Evolutionary conservation across 2,113 vertebrate species (phyloP).

Genomic region (Harpagus bidentatus): DNA sequence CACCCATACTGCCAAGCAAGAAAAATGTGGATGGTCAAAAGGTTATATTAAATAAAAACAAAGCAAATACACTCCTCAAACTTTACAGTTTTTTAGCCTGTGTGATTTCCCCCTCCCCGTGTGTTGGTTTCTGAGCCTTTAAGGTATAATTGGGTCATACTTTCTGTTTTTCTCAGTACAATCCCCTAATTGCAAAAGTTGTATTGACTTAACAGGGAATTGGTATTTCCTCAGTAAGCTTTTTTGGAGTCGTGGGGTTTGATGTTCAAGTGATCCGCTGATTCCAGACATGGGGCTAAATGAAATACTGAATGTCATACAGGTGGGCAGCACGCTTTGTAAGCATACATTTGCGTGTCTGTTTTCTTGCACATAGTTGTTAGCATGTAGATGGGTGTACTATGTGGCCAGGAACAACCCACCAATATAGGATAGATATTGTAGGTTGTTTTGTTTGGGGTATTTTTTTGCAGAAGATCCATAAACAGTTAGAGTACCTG

Average conservation of each 20-base stretch:
- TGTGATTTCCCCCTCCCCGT: neutral
- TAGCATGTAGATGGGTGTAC: neutral
- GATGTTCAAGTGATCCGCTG: neutral
- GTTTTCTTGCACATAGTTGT: neutral
- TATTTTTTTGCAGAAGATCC: neutral
- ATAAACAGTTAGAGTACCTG: neutral
- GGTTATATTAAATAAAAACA: neutral
- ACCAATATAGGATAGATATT: neutral
- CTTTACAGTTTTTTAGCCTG: neutral
- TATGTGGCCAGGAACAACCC: neutral
- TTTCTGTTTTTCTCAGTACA: neutral
- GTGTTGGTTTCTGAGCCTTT: neutral
- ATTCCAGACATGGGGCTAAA: neutral
- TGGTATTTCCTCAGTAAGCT: neutral
- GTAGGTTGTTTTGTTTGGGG: neutral
- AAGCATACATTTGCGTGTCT: fast-evolving
- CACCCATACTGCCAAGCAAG: neutral
- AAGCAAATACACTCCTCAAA: neutral
- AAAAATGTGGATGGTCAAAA: neutral
- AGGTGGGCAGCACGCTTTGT: neutral
- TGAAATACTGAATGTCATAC: neutral
- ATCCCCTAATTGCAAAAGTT: neutral
- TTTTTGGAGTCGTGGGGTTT: neutral
- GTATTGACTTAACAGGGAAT: neutral
- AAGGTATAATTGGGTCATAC: neutral